phyloP scores from a whole-genome alignment of 2,888 invertebrate genomes.

The Eueremaeus valkanovi region DNA sequence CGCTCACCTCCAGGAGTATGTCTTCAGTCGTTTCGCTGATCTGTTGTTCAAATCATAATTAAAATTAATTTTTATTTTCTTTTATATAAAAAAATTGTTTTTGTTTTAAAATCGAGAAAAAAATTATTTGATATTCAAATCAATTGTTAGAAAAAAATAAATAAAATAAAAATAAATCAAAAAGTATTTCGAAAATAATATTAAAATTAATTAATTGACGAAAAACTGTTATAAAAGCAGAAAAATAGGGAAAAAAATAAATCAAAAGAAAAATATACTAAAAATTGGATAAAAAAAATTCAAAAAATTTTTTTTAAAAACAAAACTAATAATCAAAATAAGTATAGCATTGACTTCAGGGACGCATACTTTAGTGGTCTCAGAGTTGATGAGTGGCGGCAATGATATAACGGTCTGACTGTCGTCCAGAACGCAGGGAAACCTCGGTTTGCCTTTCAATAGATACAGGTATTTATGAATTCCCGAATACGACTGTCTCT shows the following conservation, averaged over 20 bases:
- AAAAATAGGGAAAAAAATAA: no score
- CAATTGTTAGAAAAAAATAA: no score
- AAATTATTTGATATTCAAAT: no score
- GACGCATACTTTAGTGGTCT: conserved; percentile 68
- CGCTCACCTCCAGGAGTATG: conserved; percentile 73
- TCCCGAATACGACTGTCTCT: conserved; percentile 73
- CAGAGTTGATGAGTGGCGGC: conserved; percentile 80
- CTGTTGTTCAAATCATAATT: conserved; percentile 57
- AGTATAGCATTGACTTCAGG: no score
- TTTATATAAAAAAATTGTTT: no score
- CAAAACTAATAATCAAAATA: conserved; percentile 11
- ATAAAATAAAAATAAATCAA: no score
- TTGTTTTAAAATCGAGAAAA: no score
- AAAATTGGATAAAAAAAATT: conserved; percentile 12
- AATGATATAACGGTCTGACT: conserved; percentile 68
- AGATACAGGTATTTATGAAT: conserved; percentile 75
- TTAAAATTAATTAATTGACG: no score
- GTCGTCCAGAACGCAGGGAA: conserved; percentile 67
- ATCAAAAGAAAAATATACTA: no score
- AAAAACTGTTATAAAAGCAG: no score
- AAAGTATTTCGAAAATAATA: no score
- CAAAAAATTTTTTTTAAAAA: neutral
- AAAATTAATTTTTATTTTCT: no score
- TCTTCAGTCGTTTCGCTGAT: conserved; percentile 64
- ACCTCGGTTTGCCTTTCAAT: conserved; percentile 67